Evolutionary conservation across 2,888 invertebrate genomes (phyloP).

Genomic region (Cremastobaeus sp.): DNA sequence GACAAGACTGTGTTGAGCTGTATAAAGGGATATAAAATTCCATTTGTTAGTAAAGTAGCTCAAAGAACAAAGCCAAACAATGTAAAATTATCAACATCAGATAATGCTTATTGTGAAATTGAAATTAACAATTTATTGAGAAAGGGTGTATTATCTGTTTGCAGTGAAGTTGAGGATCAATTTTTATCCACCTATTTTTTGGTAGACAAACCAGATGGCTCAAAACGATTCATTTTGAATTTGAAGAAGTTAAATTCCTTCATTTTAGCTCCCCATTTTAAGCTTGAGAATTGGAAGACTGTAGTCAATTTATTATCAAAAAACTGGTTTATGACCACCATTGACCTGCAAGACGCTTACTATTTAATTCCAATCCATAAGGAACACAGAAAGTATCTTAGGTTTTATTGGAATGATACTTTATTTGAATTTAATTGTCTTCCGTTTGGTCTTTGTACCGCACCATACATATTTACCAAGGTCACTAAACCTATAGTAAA

Average conservation of each 20-base stretch:
- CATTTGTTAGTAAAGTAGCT: background rate
- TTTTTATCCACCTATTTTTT: background rate
- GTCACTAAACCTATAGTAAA: background rate
- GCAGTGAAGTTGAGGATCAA: background rate
- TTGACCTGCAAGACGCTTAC: conserved; percentile 4
- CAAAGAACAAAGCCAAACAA: background rate
- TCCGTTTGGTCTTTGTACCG: background rate
- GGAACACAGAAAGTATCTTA: background rate
- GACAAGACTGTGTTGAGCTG: background rate
- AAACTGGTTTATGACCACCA: background rate
- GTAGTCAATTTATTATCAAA: conserved; percentile 2
- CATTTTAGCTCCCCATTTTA: background rate
- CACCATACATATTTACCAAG: conserved; percentile 3
- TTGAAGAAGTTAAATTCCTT: background rate
- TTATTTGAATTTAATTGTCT: background rate
- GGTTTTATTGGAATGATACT: background rate
- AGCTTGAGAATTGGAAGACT: conserved; percentile 6
- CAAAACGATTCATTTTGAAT: conserved; percentile 3
- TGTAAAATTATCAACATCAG: background rate
- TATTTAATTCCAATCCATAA: background rate
- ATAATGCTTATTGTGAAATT: background rate
- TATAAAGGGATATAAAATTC: conserved; percentile 2
- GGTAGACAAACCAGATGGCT: conserved; percentile 1
- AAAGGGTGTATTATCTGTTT: background rate
- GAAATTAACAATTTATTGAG: conserved; percentile 6